Evolutionary conservation across 2,888 invertebrate genomes (phyloP), one percentile per base, ranked within the genome.

Genomic region (Caenorhabditis sulstoni): DNA sequence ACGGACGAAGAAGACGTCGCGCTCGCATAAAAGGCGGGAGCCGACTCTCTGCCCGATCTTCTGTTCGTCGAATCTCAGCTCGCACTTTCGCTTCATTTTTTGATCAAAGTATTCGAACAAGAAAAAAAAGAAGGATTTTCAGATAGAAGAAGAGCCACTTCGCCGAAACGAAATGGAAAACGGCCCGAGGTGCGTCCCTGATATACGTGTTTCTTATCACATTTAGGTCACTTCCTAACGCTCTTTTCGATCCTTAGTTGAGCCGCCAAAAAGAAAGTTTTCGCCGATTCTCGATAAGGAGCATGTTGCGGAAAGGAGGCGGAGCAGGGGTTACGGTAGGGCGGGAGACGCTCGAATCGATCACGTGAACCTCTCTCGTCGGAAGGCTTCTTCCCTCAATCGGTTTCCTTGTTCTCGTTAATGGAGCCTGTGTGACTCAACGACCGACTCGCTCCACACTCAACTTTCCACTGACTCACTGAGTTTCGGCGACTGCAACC

Each of bases 21-120:
- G n/a, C n/a, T n/a, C n/a, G 29, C 47, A 67, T 50, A 44, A 50
- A 67, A 67, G 49, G 18, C 49, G 39, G n/a, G 4, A 52, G 47
- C 47, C 9, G n/a, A 16, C 16, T 47, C 18, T 47, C 16, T 2
- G 47, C 8, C 16, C 9, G n/a, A 16, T 47, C 47, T 16, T 1
- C 47, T 16, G 7, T 47, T 22, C 22, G 18, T 20, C n/a, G 45
- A 22, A 12, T 22, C 18, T 11, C 5, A n/a, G n/a, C n/a, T n/a
- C n/a, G n/a, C n/a, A n/a, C n/a, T n/a, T n/a, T n/a, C n/a, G n/a
- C n/a, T n/a, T n/a, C n/a, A n/a, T n/a, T n/a, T n/a, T n/a, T n/a
- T n/a, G n/a, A n/a, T n/a, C n/a, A n/a, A n/a, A n/a, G n/a, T n/a
- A n/a, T n/a, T n/a, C n/a, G n/a, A n/a, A n/a, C n/a, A n/a, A n/a